Evolutionary conservation across 2,797 vertebrate species (phyloP), one percentile per base, ranked within the genome.

Genomic region (Zalophus californianus): DNA sequence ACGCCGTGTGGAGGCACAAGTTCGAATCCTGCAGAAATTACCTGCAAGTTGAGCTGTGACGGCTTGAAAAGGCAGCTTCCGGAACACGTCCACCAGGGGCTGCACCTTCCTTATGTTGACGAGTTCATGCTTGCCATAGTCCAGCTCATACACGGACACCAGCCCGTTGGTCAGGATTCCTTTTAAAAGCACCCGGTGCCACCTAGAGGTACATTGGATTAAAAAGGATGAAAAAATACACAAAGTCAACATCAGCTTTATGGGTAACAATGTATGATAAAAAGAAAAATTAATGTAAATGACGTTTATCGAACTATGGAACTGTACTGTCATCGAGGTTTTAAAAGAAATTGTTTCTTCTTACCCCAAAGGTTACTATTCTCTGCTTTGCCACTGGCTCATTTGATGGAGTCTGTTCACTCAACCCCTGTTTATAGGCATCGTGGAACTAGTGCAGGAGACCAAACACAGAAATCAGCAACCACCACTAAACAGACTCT

Each of bases 131-230:
- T 99, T 99, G 64, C 99, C 99, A 0, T 99, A 99, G 98, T 99
- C 99, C 98, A 99, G 97, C 97, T 99, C 99, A 4, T 99, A 99
- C 11, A 99, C 99, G 0, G 99, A 99, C n/a, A 99, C 99, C 97
- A 99, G 96, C 0, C 99, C 99, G 3, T 99, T 99, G 85, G 99
- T 98, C 90, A 99, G 98, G 93, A 99, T 97, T 77, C 99, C 99
- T 98, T 99, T 99, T 95, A 99, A 98, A 97, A 99, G 97, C 68
- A 99, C 99, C 32, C 99, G 99, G 94, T 99, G 98, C 99, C 99
- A 99, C 92, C 99, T 99, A 90, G 13, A 87, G 44, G 54, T 32
- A 73, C 94, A 86, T 7, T 80, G 70, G 56, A 78, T 90, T 91
- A 73, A 75, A 92, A 88, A 90, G 68, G 73, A 90, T 91, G 41